phyloP scores from a whole-genome alignment of 2,797 vertebrate genomes.

The Tarsius wallacei region DNA sequence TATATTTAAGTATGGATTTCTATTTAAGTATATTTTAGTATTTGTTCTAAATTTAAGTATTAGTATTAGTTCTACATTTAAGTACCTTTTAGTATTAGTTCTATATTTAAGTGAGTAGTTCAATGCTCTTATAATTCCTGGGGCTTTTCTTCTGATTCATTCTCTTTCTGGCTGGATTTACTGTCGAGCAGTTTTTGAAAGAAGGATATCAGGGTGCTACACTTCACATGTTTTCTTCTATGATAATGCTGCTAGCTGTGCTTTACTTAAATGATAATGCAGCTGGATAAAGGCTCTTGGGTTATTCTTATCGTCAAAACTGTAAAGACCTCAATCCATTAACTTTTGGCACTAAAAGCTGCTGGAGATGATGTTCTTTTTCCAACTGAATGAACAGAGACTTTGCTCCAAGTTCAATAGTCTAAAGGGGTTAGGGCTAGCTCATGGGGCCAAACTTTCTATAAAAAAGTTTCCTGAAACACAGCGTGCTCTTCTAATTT shows the following conservation, averaged over 20 bases:
- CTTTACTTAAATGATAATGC: neutral
- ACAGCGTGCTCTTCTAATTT: neutral
- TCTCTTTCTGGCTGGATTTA: neutral
- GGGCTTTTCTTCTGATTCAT: neutral
- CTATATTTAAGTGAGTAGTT: neutral
- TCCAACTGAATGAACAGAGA: no score
- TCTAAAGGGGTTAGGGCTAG: no score
- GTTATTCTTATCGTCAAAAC: neutral
- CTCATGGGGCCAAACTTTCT: no score
- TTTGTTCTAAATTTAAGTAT: neutral
- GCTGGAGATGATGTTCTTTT: no score
- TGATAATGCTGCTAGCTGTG: neutral
- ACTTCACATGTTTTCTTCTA: neutral
- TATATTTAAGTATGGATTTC: neutral
- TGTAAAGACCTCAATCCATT: neutral
- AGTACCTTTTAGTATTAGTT: no score
- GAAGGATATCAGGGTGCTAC: neutral
- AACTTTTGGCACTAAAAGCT: neutral
- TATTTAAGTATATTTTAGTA: neutral
- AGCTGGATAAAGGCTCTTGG: neutral
- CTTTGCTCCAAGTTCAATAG: neutral
- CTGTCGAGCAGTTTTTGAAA: neutral
- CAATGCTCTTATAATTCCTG: neutral
- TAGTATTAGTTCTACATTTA: no score
- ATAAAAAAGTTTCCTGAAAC: neutral